A percentile compares a stretch with the other conserved stretches of the same genome.
Evolutionary conservation across 2,113 vertebrate genomes (phyloP).

Genomic region (Xyrauchen texanus): DNA sequence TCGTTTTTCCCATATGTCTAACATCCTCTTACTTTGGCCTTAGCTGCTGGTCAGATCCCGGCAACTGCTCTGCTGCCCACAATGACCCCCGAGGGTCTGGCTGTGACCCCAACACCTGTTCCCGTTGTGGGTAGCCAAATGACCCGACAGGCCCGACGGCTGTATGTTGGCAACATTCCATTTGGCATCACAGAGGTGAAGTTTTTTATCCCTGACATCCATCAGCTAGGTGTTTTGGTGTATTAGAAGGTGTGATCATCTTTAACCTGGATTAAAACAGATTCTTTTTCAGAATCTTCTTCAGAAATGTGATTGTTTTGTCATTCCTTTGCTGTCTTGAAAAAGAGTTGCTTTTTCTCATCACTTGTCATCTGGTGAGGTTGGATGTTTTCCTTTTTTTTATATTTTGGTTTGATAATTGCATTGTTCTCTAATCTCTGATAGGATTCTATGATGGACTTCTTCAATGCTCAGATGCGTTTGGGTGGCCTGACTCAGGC

Average conservation of each 20-base stretch:
- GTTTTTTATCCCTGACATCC: not conserved
- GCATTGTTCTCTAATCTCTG: not conserved
- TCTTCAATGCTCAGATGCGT: constrained; percentile 94
- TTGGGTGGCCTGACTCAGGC: constrained; percentile 89
- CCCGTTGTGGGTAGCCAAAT: constrained; percentile 93
- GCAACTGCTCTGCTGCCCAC: constrained; percentile 90
- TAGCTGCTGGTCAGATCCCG: constrained; percentile 93
- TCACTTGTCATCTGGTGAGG: not conserved
- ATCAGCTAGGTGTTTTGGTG: not conserved
- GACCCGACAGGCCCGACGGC: constrained; percentile 88
- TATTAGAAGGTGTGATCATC: not conserved
- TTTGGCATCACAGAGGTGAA: constrained; percentile 91
- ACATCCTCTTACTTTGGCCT: not conserved
- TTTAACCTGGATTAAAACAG: not conserved
- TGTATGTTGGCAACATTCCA: constrained; percentile 92
- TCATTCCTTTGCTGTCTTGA: not conserved
- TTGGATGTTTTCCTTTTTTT: not conserved
- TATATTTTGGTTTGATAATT: not conserved
- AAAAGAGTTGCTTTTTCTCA: not conserved
- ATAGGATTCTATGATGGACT: constrained; percentile 94
- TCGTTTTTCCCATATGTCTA: not conserved
- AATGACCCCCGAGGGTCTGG: constrained; percentile 88
- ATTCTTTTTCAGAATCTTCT: too few relatives aligned
- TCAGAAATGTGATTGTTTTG: too few relatives aligned
- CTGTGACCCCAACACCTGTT: constrained; percentile 87